Base-by-base conservation (phyloP, 2,113 vertebrate genomes). In the Sylvilagus bachmani region DNA sequence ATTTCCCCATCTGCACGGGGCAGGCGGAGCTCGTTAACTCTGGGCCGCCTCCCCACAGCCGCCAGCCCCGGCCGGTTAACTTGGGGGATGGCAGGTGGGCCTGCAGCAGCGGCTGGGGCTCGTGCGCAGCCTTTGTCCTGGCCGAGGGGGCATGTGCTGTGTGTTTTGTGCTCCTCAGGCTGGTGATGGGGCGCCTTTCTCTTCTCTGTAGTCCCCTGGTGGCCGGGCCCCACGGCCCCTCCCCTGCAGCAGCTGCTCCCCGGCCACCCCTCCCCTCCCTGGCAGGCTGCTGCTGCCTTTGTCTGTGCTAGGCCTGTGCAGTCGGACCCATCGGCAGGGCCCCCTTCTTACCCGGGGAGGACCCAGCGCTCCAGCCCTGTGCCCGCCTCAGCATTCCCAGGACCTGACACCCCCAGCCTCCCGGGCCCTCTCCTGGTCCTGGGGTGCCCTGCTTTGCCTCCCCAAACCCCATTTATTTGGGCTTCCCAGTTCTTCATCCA, bases 41-140 rank as follows among this genome's bases (percentile, higher is more conserved):
- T 44, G 44, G 44, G 44, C 44, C 44, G 44, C 44, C 44, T 44
- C 44, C 44, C 44, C 44, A 44, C 44, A 44, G 44, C 44, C 44
- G 7, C 44, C 44, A 90, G 81, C 5, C 83, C 0, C 55, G 29
- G 88, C 96, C 91, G 75, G 67, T 97, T 98, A 98, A 98, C 98
- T 97, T 58, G 92, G 95, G 77, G 89, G 97, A 90, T 94, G 96
- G 98, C 98, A 98, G 98, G 97, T 98, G 97, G 97, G 96, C 95
- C 90, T 95, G 96, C 55, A 96, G 97, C 22, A 7, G 78, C 2
- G 51, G 64, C 79, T 13, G 79, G 0, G 7, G 92, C 98, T 97
- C 7, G 0, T 0, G 74, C 69, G 80, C 90, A 71, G 97, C 95
- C 92, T 97, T 97, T 97, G 97, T 97, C 82, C 24, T 53, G 96